phyloP scores from a whole-genome alignment of 1,140 invertebrate species.

The Oryctes rhinoceros region DNA sequence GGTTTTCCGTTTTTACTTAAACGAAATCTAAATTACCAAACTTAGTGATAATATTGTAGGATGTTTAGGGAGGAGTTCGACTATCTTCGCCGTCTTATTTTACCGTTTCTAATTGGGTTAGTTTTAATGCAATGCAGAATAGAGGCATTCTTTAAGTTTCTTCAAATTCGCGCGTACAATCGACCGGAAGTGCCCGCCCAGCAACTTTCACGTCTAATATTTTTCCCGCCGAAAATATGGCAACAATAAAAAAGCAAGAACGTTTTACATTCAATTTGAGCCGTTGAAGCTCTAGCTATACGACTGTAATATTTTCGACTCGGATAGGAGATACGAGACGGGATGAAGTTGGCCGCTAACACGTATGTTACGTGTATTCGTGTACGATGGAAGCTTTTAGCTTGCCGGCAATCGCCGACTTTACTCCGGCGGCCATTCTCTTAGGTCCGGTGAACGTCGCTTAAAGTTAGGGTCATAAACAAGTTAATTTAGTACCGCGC shows the following conservation, averaged over 20 bases:
- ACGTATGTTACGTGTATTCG: background rate
- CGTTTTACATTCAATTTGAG: constrained; percentile 36
- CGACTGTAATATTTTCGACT: constrained; percentile 4
- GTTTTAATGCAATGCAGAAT: too few relatives aligned
- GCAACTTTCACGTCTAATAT: constrained; percentile 7
- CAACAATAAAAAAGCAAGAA: constrained; percentile 29
- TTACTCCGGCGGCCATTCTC: background rate
- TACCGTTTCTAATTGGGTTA: too few relatives aligned
- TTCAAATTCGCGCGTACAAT: background rate
- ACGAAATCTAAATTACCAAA: too few relatives aligned
- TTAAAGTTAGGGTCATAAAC: constrained; percentile 22
- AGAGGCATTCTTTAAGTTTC: too few relatives aligned
- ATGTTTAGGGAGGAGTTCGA: too few relatives aligned
- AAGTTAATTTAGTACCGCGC: constrained; percentile 24
- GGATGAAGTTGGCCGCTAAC: background rate
- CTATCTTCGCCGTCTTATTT: too few relatives aligned
- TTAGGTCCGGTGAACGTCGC: too few relatives aligned
- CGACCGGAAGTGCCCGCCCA: background rate
- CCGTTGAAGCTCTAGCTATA: constrained; percentile 2
- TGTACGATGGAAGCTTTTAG: background rate
- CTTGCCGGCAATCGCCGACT: background rate
- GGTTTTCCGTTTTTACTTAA: too few relatives aligned
- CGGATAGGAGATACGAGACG: background rate
- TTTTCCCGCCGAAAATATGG: constrained; percentile 13
- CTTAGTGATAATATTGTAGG: too few relatives aligned